Evolutionary conservation across 1,140 invertebrate genomes (phyloP).

Genomic region (Sitobion miscanthi): DNA sequence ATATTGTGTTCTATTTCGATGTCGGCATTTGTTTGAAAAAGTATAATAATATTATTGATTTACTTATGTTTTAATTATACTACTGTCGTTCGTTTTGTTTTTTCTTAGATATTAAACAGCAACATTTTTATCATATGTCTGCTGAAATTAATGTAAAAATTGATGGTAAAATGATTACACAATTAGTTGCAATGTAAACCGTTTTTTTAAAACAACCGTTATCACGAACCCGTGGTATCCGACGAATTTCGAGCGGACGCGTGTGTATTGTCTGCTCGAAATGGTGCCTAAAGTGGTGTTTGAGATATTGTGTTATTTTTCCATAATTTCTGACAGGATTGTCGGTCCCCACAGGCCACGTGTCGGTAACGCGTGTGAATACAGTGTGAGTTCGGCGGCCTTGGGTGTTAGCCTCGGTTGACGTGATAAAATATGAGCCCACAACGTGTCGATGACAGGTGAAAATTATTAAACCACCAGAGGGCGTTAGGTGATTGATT

Average conservation of each 20-base stretch:
- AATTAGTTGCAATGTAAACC: not conserved
- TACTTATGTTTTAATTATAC: no score
- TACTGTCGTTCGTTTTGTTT: not conserved
- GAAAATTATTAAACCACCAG: conserved; percentile 33
- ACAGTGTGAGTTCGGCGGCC: conserved; percentile 3
- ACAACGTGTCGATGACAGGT: not conserved
- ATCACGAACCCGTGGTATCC: not conserved
- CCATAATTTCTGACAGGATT: not conserved
- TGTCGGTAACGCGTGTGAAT: not conserved
- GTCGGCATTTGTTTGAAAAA: not conserved
- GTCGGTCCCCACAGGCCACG: not conserved
- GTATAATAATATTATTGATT: not conserved
- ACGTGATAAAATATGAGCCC: conserved; percentile 21
- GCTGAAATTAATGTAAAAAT: not conserved
- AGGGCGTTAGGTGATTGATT: conserved; percentile 19
- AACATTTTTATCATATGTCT: not conserved
- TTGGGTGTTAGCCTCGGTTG: not conserved
- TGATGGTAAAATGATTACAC: not conserved
- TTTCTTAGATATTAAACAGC: not conserved
- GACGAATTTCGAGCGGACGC: not conserved
- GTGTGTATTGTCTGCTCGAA: not conserved
- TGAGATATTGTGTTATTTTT: not conserved
- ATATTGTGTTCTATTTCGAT: not conserved
- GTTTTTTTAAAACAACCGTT: not conserved
- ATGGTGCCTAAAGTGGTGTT: not conserved